phyloP scores from a whole-genome alignment of 2,797 vertebrate species.

The Coccyzus lansbergi region DNA sequence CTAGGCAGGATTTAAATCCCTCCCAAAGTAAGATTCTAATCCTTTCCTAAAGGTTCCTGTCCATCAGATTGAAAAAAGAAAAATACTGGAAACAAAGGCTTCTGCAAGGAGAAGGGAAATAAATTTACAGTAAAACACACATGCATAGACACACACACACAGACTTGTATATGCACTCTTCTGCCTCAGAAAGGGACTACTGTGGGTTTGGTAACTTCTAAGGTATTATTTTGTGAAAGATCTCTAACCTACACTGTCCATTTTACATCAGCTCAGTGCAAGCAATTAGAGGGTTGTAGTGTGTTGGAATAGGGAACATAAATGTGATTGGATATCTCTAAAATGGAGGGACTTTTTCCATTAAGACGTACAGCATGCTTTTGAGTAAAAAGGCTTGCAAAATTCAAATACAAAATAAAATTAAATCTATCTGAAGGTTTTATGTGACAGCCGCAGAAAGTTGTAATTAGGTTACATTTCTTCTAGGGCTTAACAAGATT shows the following conservation, averaged over 20 bases:
- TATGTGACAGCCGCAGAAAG: background rate
- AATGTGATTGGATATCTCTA: background rate
- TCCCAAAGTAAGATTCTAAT: constrained; percentile 30
- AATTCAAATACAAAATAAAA: background rate
- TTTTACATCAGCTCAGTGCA: background rate
- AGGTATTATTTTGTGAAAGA: background rate
- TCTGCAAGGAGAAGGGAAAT: background rate
- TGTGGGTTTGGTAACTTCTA: background rate
- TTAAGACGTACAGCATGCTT: background rate
- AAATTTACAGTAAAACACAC: background rate
- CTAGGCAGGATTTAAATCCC: constrained; percentile 10
- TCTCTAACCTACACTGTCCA: background rate
- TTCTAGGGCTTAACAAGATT: background rate
- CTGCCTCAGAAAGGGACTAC: background rate
- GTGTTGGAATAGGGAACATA: background rate
- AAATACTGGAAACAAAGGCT: background rate
- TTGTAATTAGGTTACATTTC: background rate
- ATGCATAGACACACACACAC: fast-evolving
- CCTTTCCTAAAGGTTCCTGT: background rate
- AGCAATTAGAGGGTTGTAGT: background rate
- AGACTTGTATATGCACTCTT: fast-evolving
- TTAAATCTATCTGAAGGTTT: background rate
- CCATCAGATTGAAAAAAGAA: background rate
- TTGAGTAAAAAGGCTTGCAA: background rate
- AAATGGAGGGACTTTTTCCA: background rate